Base-by-base conservation (phyloP, 1,140 invertebrate genomes). In the Ips typographus region DNA sequence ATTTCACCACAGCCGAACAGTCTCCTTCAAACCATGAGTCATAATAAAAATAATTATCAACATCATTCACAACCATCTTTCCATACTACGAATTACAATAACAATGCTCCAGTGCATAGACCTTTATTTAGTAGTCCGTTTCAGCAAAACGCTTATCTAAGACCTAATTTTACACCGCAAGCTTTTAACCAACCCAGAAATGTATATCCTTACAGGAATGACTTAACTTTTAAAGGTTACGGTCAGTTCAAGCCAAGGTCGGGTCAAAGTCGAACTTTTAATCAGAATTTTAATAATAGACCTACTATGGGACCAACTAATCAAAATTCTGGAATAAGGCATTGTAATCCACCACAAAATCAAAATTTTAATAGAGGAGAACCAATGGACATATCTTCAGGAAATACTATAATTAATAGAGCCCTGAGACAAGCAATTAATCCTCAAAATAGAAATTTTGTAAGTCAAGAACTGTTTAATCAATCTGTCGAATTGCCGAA, bases 331-430 rank as follows among this genome's bases (percentile, higher is more conserved):
- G 22, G 22, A 22, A 22, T 22, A 22, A 47, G n/a, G 4, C 44
- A 47, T 5, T 47, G n/a, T 47, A 47, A 47, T 5, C n/a, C 44
- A 47, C 44, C 44, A 47, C n/a, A 5, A 5, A 47, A 47, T 47
- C 4, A 47, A 5, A 5, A 55, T 37, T 36, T 8, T 8, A 55
- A 55, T 37, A 5, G 37, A 55, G 37, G 5, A 42, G 58, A 60
- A 40, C 42, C 58, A n/a, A 60, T 60, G 58, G 39, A 60, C 40
- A 41, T 39, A 5, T 60, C 58, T 40, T 60, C 58, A 4, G 42
- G 53, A 41, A 60, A 60, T 60, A 44, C 58, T 7, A 36, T 6
- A 40, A 60, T 60, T 7, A 37, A 40, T 41, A 60, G 40, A 22
- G 22, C 22, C 22, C 40, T 42, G 6, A 7, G 40, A 4, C 5